Evolutionary conservation across 2,797 vertebrate genomes (phyloP), one percentile per base, ranked within the genome.

Genomic region (Spea hammondii): DNA sequence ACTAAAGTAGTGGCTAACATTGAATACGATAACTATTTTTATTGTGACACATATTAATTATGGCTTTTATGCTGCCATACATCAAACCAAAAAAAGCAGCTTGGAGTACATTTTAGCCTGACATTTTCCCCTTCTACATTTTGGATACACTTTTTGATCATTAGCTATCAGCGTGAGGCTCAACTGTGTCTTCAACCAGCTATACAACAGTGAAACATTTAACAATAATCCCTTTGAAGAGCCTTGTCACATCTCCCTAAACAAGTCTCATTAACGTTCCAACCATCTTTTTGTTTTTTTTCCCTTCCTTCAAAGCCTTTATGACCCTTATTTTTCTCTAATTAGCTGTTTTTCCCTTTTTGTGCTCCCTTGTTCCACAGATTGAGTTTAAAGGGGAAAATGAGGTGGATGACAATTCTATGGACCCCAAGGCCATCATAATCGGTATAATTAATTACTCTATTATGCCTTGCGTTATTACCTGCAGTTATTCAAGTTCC

Each of bases 401-500:
- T 65, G 92, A 94, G 91, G 93, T 88, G 88, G 91, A 96, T 95
- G 94, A 93, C 92, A 95, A 94, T 93, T 96, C 91, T 92, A 93
- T 91, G 94, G 95, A 97, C 94, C 95, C 95, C 94, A 95, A 96
- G 95, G 96, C 94, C 94, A 97, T 96, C 93, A 94, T 97, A 97
- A 98, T 98, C 95, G 97, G 95, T 92, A 96, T 94, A 97, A 97
- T 98, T 97, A 98, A 98, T 98, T 92, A 96, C 93, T 95, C 95
- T 95, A 95, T 96, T 95, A 96, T 90, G 92, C 93, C 92, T 93
- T 93, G 94, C 92, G 55, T 57, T 57, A 57, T 57, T 57, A 92
- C 94, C 91, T 84, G 86, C 82, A 93, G 93, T 90, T 84, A 91
- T 85, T 88, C 84, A 82, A 85, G 87, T 89, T 88, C 11, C 8